Evolutionary conservation across 1,140 invertebrate genomes (phyloP).

Genomic region (Bombus cullumanus): DNA sequence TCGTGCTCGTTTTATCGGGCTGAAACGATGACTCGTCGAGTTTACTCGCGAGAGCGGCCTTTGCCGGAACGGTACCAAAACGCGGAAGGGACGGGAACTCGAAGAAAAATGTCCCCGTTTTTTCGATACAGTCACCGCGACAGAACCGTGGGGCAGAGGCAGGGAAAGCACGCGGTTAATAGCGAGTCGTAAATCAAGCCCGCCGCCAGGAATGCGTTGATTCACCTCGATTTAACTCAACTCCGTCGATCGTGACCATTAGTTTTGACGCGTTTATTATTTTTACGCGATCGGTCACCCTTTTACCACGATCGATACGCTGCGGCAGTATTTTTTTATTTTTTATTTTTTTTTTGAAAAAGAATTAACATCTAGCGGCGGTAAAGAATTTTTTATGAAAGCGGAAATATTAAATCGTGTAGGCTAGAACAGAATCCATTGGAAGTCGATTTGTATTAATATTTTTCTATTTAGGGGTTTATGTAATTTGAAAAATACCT

Average conservation of each 20-base stretch:
- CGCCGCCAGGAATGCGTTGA: constrained; percentile 48
- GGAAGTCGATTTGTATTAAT: too few species aligned
- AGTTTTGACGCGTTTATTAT: constrained; percentile 40
- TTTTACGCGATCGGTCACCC: constrained; percentile 5
- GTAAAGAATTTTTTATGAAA: neutral
- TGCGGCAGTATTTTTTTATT: neutral
- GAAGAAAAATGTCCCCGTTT: constrained; percentile 62
- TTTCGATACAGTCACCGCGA: constrained; percentile 44
- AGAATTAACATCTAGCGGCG: neutral
- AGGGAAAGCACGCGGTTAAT: constrained; percentile 43
- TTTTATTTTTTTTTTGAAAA: too few species aligned
- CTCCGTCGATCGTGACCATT: constrained; percentile 35
- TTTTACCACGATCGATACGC: neutral
- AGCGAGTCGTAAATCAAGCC: constrained; percentile 65
- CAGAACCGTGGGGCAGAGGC: constrained; percentile 2
- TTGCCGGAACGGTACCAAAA: constrained; percentile 39
- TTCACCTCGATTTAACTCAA: constrained; percentile 50
- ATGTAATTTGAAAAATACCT: too few species aligned
- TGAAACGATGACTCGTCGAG: constrained; percentile 63
- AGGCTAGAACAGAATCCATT: too few species aligned
- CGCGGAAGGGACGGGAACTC: constrained; percentile 34
- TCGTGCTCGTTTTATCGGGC: constrained; percentile 40
- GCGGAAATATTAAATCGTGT: too few species aligned
- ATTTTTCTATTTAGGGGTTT: too few species aligned
- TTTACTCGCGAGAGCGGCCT: constrained; percentile 19